A percentile compares a stretch with the other conserved stretches of the same genome.
Evolutionary conservation across 2,797 vertebrate genomes (phyloP).

Genomic region (Sebastes trivittatus): DNA sequence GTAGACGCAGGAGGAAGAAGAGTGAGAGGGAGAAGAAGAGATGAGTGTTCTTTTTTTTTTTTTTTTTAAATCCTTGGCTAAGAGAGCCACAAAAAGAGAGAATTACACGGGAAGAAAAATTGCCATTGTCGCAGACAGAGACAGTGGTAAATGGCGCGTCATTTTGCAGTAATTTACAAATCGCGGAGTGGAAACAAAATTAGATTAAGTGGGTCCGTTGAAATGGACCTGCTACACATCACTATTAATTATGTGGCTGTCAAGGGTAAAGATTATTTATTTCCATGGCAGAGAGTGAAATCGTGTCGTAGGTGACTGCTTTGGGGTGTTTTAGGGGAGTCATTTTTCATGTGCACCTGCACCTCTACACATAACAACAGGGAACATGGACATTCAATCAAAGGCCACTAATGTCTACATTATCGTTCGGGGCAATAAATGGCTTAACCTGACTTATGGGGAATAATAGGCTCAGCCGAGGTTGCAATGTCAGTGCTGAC

Average conservation of each 20-base stretch:
- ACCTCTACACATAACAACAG: slow-evolving; percentile 66
- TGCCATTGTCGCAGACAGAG: slow-evolving; percentile 77
- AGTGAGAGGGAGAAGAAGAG: slow-evolving; percentile 21
- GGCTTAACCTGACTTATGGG: slow-evolving; percentile 72
- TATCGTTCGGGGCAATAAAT: slow-evolving; percentile 75
- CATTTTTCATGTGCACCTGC: slow-evolving; percentile 76
- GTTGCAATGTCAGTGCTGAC: slow-evolving; percentile 70
- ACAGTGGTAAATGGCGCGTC: slow-evolving; percentile 86
- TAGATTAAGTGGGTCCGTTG: slow-evolving; percentile 86
- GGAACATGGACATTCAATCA: slow-evolving; percentile 77
- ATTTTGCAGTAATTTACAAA: slow-evolving; percentile 88
- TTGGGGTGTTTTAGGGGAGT: slow-evolving; percentile 65
- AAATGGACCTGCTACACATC: slow-evolving; percentile 87
- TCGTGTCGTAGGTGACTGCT: slow-evolving; percentile 76
- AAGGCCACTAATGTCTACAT: slow-evolving; percentile 80
- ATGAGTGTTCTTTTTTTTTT: slow-evolving; percentile 41
- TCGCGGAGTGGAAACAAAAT: slow-evolving; percentile 87
- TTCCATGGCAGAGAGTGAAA: slow-evolving; percentile 78
- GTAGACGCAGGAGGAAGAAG: slow-evolving; percentile 35
- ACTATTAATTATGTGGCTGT: slow-evolving; percentile 86
- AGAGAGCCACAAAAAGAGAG: slow-evolving; percentile 61
- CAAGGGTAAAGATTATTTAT: slow-evolving; percentile 82
- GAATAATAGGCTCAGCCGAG: slow-evolving; percentile 63
- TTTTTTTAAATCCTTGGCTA: slow-evolving; percentile 45
- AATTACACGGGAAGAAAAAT: slow-evolving; percentile 83